Base-by-base conservation (phyloP, 30 jellyfish, hydroid and myxozoan species). In the Haliclystus octoradiatus region DNA sequence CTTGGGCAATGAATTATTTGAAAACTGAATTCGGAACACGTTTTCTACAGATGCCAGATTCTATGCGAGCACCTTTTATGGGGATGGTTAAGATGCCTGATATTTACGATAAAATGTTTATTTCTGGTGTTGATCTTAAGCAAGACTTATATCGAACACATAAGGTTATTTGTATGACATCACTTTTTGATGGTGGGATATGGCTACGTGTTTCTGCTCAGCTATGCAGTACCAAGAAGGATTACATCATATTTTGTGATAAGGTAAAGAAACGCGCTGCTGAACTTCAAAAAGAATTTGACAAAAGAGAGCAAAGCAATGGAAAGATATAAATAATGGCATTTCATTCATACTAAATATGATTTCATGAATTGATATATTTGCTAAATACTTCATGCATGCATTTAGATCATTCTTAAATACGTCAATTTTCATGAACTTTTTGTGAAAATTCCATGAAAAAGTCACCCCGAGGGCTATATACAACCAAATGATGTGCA, bases 21-120 rank as follows among this genome's bases (percentile, higher is more conserved):
- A 73, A 74, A 26, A 65, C 70, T 5, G 68, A 81, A 32, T 89
- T 95, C 95, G 73, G 73, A 24, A 89, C 98, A 53, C 86, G 76
- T 27, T 68, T 78, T 62, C 93, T 89, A 15, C 40, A 60, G 5
- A 73, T 81, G 22, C 98, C 98, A 51, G 53, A 79, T 13, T 66
- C 84, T 35, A 89, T 89, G 98, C 87, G 71, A 68, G 93, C 98
- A 26, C 98, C 98, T 19, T 89, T 66, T 66, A 70, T 89, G 93
- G 94, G 81, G 33, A 65, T 82, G 27, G 91, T 89, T 34, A 73
- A 63, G 31, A 64, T 89, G 80, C 98, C 98, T 1, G 83, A 81
- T 3, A 50, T 84, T 24, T 70, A 74, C 62, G 71, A 51, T 1
- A 40, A 73, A 33, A 50, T 62, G 33, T 89, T 72, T 62, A 63